These are phyloP conservation scores for Poeciliopsis prolifica DNA, from an alignment of 2,113 vertebrate genomes.

Conservation along the genomic window DNA sequence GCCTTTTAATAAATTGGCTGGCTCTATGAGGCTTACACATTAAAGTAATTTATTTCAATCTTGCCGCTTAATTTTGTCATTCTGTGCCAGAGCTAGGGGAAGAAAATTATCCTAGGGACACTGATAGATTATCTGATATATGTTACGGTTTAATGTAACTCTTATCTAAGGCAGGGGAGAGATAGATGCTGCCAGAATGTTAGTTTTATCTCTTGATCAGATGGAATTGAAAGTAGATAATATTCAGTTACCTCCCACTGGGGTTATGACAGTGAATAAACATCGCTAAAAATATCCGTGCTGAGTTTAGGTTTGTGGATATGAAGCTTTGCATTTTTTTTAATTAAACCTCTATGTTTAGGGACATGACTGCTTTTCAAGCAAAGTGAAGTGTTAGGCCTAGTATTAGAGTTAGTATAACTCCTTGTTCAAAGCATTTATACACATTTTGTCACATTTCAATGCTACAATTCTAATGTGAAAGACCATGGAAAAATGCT, in stretches of 20 bases:
- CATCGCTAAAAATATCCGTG: background rate
- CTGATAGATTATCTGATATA: conserved; percentile 59
- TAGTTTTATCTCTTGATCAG: conserved; percentile 27
- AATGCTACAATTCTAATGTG: no score
- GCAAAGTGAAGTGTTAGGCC: no score
- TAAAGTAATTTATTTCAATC: conserved; percentile 74
- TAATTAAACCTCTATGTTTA: background rate
- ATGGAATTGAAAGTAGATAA: conserved; percentile 9
- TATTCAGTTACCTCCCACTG: conserved; percentile 17
- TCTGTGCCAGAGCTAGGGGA: conserved; percentile 39
- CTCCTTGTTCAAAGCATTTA: no score
- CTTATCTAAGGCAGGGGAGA: conserved; percentile 38
- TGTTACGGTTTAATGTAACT: conserved; percentile 44
- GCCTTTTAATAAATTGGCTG: conserved; percentile 52
- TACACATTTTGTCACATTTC: no score
- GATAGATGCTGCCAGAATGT: conserved; percentile 41
- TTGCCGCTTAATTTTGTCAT: conserved; percentile 59
- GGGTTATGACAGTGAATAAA: conserved; percentile 17
- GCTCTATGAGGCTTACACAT: conserved; percentile 50
- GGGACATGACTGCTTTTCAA: no score
- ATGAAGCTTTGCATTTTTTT: background rate
- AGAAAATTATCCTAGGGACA: conserved; percentile 38
- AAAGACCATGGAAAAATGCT: no score
- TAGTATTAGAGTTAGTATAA: no score
- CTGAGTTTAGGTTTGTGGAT: background rate